These are phyloP conservation scores for Syngnathus rostellatus DNA, from an alignment of 2,797 vertebrate genomes.

Conservation along the genomic window DNA sequence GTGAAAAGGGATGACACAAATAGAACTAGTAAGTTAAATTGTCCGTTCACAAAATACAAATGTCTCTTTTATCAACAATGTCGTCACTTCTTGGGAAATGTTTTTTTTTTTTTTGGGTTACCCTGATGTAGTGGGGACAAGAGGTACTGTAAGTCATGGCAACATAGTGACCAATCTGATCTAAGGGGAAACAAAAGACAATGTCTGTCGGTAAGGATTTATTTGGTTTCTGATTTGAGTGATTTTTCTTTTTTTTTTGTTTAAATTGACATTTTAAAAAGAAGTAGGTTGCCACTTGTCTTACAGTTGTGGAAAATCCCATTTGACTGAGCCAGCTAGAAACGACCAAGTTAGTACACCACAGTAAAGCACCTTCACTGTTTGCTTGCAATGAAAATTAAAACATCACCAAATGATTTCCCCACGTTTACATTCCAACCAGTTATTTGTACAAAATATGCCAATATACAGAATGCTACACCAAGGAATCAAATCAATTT, in stretches of 20 bases:
- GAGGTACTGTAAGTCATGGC: neutral
- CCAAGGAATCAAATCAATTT: constrained; percentile 50
- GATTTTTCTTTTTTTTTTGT: neutral
- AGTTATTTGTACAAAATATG: constrained; percentile 69
- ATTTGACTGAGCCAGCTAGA: constrained; percentile 46
- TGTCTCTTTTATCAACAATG: constrained; percentile 5
- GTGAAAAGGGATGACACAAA: constrained; percentile 33
- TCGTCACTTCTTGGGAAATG: neutral
- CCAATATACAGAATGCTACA: constrained; percentile 68
- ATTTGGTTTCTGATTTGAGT: neutral
- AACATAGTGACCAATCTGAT: neutral
- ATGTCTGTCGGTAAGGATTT: neutral
- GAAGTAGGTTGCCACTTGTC: neutral
- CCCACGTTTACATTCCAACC: constrained; percentile 65
- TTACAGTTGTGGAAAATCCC: constrained; percentile 32
- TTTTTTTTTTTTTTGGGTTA: neutral
- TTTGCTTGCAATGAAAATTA: constrained; percentile 67
- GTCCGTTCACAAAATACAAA: constrained; percentile 10
- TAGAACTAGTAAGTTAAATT: constrained; percentile 21
- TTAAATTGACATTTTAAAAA: constrained; percentile 18
- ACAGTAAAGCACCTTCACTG: constrained; percentile 73
- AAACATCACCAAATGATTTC: constrained; percentile 62
- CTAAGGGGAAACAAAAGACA: neutral
- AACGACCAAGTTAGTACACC: constrained; percentile 65
- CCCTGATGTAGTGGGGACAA: neutral